Base-by-base conservation (phyloP, 1,140 invertebrate genomes). In the Drosophila quadrilineata region DNA sequence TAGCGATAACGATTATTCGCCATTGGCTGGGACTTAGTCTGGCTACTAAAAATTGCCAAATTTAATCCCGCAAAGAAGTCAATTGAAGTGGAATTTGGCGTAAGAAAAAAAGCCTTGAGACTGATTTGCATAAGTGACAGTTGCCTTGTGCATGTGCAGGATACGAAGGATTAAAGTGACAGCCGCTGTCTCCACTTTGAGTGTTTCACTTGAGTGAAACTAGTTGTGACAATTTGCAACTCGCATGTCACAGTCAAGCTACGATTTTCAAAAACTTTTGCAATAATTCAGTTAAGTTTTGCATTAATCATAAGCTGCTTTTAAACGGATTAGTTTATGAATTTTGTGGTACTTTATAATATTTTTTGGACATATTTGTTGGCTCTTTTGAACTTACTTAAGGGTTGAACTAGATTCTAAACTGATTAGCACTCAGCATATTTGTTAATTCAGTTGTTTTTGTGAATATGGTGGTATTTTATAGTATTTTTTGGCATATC, bases 81-180 rank as follows among this genome's bases (percentile, higher is more conserved):
- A 31, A 64, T 22, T 41, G 19, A 46, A 0, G n/a, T 14, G 8
- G 4, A 21, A 26, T 14, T n/a, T n/a, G n/a, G n/a, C n/a, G n/a
- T 8, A 10, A 31, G 10, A 0, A 21, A 41, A 29, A 38, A 70
- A 43, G 54, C 38, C 65, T 66, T 21, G 4, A 22, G 53, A n/a
- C 38, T 68, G 56, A 82, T 80, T 82, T 80, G 68, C 75, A 68
- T 80, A 75, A 80, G 45, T 68, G 67, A 64, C 69, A 59, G 43
- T 46, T 36, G 41, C n/a, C 3, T 43, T n/a, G 26, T 16, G 19
- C 12, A 40, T n/a, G n/a, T n/a, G 24, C 8, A n/a, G 49, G 33
- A 31, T 10, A 21, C 33, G 54, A 57, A 40, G 56, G 56, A 49
- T 59, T 59, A 59, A 59, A 33, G 52, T 28, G 14, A 21, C 21